A percentile compares a stretch with the other conserved stretches of the same genome.
Evolutionary conservation across 1,140 invertebrate genomes (phyloP).

Genomic region (Parapsyche elsis): DNA sequence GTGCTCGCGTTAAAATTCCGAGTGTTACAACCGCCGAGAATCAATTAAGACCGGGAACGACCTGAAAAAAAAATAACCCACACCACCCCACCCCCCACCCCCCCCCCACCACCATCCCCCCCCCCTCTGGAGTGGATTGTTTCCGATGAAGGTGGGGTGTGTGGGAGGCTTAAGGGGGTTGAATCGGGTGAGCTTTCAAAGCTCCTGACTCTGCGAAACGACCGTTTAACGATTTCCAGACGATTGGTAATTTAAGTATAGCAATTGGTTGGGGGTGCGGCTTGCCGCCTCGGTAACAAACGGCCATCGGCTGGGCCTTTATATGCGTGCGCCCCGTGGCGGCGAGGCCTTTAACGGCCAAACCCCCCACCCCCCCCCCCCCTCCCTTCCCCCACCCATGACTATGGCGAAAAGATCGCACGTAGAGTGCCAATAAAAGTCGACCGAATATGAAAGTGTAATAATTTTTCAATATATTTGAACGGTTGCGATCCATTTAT

Average conservation of each 20-base stretch:
- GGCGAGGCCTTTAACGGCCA: no score
- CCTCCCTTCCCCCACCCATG: no score
- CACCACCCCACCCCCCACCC: no score
- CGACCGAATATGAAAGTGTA: no score
- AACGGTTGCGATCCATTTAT: no score
- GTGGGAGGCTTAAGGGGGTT: background rate
- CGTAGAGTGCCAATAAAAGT: no score
- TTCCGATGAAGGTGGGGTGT: background rate
- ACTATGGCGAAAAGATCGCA: no score
- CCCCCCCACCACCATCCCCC: no score
- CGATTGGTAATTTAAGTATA: conserved; percentile 43
- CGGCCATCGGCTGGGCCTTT: background rate
- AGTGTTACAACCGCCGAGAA: background rate
- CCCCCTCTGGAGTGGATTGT: no score
- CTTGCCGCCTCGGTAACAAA: conserved; percentile 2
- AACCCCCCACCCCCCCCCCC: no score
- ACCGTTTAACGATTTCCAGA: conserved; percentile 42
- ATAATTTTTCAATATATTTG: no score
- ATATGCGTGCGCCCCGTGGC: background rate
- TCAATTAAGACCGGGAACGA: conserved; percentile 18
- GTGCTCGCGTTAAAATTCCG: background rate
- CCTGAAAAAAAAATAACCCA: background rate
- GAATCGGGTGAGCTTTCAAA: conserved; percentile 13
- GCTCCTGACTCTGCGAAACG: conserved; percentile 29
- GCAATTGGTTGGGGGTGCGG: conserved; percentile 25